These are phyloP conservation scores for Microctenopoma lineatum DNA, from an alignment of 2,797 vertebrate genomes.

Conservation along the genomic window DNA sequence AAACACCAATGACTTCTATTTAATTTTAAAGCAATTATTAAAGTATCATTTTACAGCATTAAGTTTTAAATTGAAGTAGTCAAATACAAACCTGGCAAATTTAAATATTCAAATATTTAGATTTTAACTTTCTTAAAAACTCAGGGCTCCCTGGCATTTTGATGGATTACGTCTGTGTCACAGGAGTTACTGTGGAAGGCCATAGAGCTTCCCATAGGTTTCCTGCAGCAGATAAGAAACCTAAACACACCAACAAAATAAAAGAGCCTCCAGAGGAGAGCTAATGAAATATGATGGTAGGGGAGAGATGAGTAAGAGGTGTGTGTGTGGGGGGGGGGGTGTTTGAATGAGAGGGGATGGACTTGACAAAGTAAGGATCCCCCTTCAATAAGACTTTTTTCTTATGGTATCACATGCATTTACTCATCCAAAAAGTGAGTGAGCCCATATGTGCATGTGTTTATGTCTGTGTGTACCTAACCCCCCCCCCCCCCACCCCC, in stretches of 20 bases:
- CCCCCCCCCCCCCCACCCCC: neutral
- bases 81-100: neutral
- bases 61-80: neutral
- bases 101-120: neutral
- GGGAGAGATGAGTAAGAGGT: conserved; percentile 7
- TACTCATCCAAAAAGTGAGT: conserved; percentile 33
- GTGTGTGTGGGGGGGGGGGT: conserved; percentile 17
- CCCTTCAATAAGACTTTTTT: conserved; percentile 27
- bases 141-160: conserved; percentile 36
- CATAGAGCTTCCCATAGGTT: conserved; percentile 85
- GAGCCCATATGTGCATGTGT: conserved; percentile 43
- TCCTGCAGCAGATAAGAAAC: conserved; percentile 86
- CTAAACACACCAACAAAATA: conserved; percentile 77
- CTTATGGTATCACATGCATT: conserved; percentile 10
- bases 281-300: conserved; percentile 48
- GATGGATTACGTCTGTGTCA: conserved; percentile 64
- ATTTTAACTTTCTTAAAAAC: neutral
- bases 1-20: neutral
- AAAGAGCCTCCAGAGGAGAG: conserved; percentile 59
- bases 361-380: conserved; percentile 83
- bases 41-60: neutral
- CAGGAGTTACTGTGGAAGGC: conserved; percentile 72
- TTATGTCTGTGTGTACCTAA: neutral
- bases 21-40: neutral
- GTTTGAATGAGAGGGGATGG: conserved; percentile 63